Conservation (phyloP, 2,113 vertebrate species). For the Vulpes ferrilata region DNA sequence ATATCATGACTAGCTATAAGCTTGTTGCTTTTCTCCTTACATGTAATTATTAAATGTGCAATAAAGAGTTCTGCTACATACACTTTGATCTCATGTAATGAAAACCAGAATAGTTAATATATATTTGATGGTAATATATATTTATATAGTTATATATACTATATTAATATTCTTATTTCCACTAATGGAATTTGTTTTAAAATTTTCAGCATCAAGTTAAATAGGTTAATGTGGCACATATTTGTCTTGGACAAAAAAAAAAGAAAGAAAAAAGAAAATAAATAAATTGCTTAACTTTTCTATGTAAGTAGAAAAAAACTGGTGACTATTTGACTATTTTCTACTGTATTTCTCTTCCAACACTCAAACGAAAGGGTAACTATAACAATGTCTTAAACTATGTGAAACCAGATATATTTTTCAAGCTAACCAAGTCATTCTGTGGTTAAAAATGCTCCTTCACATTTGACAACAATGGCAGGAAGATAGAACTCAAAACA, state of each 20-base stretch:
- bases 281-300: conserved; percentile 29
- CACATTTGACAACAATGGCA: background rate
- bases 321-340: background rate
- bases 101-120: background rate
- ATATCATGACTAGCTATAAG: conserved; percentile 11
- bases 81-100: background rate
- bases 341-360: background rate
- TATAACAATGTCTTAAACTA: background rate
- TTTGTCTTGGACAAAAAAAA: background rate
- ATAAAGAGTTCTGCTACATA: conserved; percentile 12
- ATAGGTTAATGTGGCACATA: background rate
- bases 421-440: background rate
- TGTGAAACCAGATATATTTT: background rate
- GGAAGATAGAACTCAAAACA: background rate
- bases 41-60: conserved; percentile 41
- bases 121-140: background rate
- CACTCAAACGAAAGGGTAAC: background rate
- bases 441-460: background rate
- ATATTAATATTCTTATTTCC: conserved; percentile 49
- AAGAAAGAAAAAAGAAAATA: conserved; percentile 10
- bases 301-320: background rate
- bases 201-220: conserved; percentile 47
- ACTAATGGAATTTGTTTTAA: background rate
- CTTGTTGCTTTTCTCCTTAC: conserved; percentile 17
- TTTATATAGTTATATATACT: conserved; percentile 58